These are phyloP conservation scores for Wiebesia pumilae DNA, from an alignment of 1,140 invertebrate genomes.

Conservation along the genomic window DNA sequence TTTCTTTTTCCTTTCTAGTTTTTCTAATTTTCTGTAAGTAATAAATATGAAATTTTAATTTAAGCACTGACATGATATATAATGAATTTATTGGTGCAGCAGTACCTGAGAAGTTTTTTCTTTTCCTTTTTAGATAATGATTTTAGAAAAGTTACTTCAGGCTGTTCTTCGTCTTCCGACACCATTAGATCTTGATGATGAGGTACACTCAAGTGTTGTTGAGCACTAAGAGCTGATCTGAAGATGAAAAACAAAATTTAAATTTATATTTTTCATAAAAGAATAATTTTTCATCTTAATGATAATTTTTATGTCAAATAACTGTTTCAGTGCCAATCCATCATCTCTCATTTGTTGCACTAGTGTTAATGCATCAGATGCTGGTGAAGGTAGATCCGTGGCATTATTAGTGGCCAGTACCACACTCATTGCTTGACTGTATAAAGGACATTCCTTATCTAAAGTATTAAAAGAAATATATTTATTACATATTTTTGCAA, in stretches of 20 bases:
- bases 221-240: constrained; percentile 76
- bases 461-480: constrained; percentile 56
- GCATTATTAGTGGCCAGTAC: constrained; percentile 79
- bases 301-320: constrained; percentile 59
- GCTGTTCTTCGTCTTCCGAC: constrained; percentile 79
- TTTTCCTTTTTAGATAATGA: constrained; percentile 91
- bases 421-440: constrained; percentile 85
- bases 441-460: constrained; percentile 96
- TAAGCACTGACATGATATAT: constrained; percentile 21
- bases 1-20: constrained; percentile 80
- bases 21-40: constrained; percentile 82
- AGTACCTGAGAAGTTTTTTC: constrained; percentile 90
- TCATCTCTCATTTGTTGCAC: constrained; percentile 94
- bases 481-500: constrained; percentile 32
- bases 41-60: constrained; percentile 26
- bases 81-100: constrained; percentile 8
- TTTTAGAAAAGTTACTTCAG: constrained; percentile 87
- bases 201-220: constrained; percentile 77
- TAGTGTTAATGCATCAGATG: constrained; percentile 82
- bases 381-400: constrained; percentile 73
- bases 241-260: constrained; percentile 43
- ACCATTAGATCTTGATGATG: constrained; percentile 69
- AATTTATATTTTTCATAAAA: constrained; percentile 19
- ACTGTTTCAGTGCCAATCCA: constrained; percentile 91
- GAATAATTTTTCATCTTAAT: constrained; percentile 40